A percentile compares a stretch with the other conserved stretches of the same genome.
These are phyloP conservation scores for Cataglyphis livida DNA, from an alignment of 2,888 invertebrate species.

Conservation along the genomic window DNA sequence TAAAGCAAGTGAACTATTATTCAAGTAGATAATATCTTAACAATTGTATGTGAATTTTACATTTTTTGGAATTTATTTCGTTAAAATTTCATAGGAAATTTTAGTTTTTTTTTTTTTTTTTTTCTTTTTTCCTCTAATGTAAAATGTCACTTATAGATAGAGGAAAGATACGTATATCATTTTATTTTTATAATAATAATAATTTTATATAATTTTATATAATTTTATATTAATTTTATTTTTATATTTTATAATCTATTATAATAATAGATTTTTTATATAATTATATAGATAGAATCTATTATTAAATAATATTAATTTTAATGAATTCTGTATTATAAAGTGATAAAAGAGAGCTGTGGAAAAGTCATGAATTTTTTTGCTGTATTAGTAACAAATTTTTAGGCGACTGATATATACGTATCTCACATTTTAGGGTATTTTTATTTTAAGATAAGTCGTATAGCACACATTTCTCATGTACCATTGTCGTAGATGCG, in stretches of 20 bases:
- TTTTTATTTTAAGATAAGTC: constrained; percentile 1
- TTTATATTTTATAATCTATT: neutral
- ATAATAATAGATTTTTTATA: constrained; percentile 13
- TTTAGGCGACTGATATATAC: neutral
- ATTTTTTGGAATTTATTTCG: neutral
- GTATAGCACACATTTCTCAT: neutral
- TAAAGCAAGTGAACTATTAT: constrained; percentile 26
- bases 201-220: neutral
- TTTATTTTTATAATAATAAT: constrained; percentile 23
- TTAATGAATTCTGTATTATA: constrained; percentile 1
- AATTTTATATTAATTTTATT: too few species aligned
- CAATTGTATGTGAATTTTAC: constrained; percentile 29
- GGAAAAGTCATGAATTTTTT: constrained; percentile 13
- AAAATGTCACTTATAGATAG: neutral
- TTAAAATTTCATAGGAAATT: constrained; percentile 7
- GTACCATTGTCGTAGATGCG: constrained; percentile 13
- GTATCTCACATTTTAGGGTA: constrained; percentile 15
- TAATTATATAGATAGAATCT: neutral
- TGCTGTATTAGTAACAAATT: constrained; percentile 1
- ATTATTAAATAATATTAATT: constrained; percentile 18
- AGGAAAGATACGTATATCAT: neutral
- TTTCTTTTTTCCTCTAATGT: neutral
- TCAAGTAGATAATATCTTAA: constrained; percentile 31
- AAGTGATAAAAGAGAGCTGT: constrained; percentile 24
- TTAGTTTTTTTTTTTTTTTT: neutral